Evolutionary conservation across 1,140 invertebrate genomes (phyloP), one percentile per base, ranked within the genome.

Genomic region (Ditylenchus dipsaci): DNA sequence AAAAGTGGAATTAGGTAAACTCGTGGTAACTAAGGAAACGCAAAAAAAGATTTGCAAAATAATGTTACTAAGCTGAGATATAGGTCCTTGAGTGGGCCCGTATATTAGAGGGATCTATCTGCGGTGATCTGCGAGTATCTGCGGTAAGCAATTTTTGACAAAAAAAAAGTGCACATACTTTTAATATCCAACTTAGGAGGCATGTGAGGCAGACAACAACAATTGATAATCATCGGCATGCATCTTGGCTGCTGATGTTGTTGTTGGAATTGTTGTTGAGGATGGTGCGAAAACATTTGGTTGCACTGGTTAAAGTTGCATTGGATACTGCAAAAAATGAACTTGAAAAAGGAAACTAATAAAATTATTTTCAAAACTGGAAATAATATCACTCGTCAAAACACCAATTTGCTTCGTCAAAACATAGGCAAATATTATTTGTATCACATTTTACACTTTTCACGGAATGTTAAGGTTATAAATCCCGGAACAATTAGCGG

Each of bases 191-290:
- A 27, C 26, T 61, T 61, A 3, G 3, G 38, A 61, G 29, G 19
- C 19, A 7, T 61, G 1, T 61, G 38, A 61, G 29, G 19, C 19
- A 7, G 59, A 61, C 59, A 61, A n/a, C 59, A 61, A 21, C 59
- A 61, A 43, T 61, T 61, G 13, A 61, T 29, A 61, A 61, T 61
- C n/a, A 43, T 5, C 8, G 59, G 59, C 38, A 43, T 43, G 29
- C 59, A 61, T 30, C 21, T 30, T 61, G 27, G 59, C n/a, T 61
- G 59, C n/a, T 61, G 29, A 5, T 21, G n/a, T 53, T 53, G 49
- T 3, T 38, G 33, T n/a, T n/a, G n/a, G n/a, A n/a, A n/a, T n/a
- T n/a, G n/a, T n/a, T n/a, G n/a, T n/a, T n/a, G n/a, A n/a, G n/a
- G n/a, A n/a, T n/a, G n/a, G n/a, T n/a, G n/a, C n/a, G n/a, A n/a